phyloP scores from a whole-genome alignment of 2,888 invertebrate species.

The Agrilus biguttatus region DNA sequence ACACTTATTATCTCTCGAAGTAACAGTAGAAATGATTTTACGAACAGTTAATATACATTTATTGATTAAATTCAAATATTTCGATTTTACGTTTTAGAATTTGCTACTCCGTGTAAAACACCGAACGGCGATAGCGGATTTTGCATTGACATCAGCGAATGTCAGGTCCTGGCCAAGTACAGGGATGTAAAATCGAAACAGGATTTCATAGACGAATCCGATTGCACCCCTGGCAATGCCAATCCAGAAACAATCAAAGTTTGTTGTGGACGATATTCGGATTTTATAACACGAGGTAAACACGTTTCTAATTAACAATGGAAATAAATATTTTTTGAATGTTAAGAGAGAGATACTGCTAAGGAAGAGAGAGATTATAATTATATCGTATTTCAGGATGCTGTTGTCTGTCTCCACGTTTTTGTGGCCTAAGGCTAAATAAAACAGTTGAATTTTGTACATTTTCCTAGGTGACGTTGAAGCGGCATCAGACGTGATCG shows the following conservation, averaged over 20 bases:
- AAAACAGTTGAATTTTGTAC: too few relatives aligned
- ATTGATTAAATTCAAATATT: background rate
- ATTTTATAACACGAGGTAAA: constrained; percentile 3
- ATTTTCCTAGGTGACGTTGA: too few relatives aligned
- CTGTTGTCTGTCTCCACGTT: too few relatives aligned
- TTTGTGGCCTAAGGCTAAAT: too few relatives aligned
- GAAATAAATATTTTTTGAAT: too few relatives aligned
- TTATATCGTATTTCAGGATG: too few relatives aligned
- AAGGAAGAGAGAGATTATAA: too few relatives aligned
- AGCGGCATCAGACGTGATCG: too few relatives aligned
- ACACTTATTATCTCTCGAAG: too few relatives aligned
- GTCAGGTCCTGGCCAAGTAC: constrained; percentile 24
- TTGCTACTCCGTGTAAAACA: constrained; percentile 27
- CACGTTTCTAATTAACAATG: background rate
- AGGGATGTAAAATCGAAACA: constrained; percentile 15
- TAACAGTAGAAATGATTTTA: too few relatives aligned
- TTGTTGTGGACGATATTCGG: constrained; percentile 21
- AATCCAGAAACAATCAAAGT: constrained; percentile 16
- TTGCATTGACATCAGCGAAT: constrained; percentile 31
- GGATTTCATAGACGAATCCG: constrained; percentile 17
- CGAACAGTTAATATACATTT: too few relatives aligned
- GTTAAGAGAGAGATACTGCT: too few relatives aligned
- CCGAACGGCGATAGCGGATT: constrained; percentile 26
- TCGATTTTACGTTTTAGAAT: constrained; percentile 13
- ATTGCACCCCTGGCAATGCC: constrained; percentile 20